Percentiles rank a stretch among this genome's conserved stretches.
These are phyloP conservation scores for Toxotes lorentzi DNA, from an alignment of 2,797 vertebrate genomes.

Conservation along the genomic window DNA sequence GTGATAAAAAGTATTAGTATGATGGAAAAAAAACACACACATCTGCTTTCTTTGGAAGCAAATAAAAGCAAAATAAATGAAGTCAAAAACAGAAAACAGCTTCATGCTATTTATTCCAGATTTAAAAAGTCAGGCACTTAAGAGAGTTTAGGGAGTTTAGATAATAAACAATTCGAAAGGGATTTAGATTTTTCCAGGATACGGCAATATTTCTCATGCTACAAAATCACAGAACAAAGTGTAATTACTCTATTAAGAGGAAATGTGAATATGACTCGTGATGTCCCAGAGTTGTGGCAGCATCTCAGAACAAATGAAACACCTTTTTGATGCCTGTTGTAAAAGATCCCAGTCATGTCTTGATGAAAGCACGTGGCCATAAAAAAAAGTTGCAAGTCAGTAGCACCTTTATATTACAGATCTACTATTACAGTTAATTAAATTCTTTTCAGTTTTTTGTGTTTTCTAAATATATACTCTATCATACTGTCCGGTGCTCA, in stretches of 20 bases:
- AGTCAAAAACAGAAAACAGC: not conserved
- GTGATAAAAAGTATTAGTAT: not conserved
- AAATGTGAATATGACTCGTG: no score
- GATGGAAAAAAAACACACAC: not conserved
- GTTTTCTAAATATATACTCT: constrained; percentile 46
- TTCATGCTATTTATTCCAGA: not conserved
- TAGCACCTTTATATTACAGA: not conserved
- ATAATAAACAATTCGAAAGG: not conserved
- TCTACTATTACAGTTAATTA: constrained; percentile 6
- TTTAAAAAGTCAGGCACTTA: constrained; percentile 2
- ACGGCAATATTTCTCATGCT: no score
- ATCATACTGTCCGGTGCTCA: constrained; percentile 22
- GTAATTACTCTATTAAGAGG: not conserved
- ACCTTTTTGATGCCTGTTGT: constrained; percentile 10
- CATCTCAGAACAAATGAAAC: constrained; percentile 20
- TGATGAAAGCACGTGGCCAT: not conserved
- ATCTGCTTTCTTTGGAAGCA: not conserved
- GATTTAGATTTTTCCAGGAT: no score
- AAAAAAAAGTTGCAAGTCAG: constrained; percentile 14
- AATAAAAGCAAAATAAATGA: not conserved
- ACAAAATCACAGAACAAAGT: not conserved
- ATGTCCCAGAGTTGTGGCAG: not conserved
- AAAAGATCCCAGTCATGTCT: constrained; percentile 24
- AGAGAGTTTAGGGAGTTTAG: not conserved
- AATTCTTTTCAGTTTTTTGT: constrained; percentile 3